Conservation (phyloP, 2,888 invertebrate genomes). For the Serrognathus titanus region DNA sequence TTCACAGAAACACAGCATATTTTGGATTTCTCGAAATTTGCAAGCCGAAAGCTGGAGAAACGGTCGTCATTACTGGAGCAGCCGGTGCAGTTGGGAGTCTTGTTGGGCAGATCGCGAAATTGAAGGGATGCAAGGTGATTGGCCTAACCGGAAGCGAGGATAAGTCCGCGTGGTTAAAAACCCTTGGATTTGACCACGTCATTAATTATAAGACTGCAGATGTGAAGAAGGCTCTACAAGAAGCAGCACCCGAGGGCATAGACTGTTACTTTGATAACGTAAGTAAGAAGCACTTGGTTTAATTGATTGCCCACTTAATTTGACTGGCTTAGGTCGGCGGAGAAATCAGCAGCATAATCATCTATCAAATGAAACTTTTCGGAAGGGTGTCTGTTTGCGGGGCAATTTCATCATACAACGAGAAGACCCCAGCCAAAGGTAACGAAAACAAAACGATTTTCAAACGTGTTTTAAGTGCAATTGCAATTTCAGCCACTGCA, state of each 20-base stretch:
- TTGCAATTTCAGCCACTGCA: constrained; percentile 41
- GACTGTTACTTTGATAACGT: constrained; percentile 80
- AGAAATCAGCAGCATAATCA: constrained; percentile 57
- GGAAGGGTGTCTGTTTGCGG: constrained; percentile 66
- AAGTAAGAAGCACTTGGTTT: constrained; percentile 49
- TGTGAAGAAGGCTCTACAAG: constrained; percentile 54
- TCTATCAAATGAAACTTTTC: constrained; percentile 59
- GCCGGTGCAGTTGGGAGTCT: constrained; percentile 76
- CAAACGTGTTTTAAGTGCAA: neutral
- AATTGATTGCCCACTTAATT: constrained; percentile 1
- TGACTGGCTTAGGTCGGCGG: constrained; percentile 57
- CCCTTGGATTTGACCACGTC: constrained; percentile 64
- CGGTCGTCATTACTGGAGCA: constrained; percentile 69
- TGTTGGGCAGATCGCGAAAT: constrained; percentile 77
- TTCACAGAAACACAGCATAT: constrained; percentile 65
- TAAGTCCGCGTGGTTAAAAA: constrained; percentile 67
- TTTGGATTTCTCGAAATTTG: constrained; percentile 72
- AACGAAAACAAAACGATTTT: neutral
- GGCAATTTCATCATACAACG: constrained; percentile 62
- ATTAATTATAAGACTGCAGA: constrained; percentile 69
- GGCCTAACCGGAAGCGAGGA: constrained; percentile 69
- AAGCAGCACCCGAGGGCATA: constrained; percentile 65
- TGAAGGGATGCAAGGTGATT: constrained; percentile 65
- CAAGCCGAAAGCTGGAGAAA: constrained; percentile 67
- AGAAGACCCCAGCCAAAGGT: constrained; percentile 16